Conservation (phyloP, 2,888 invertebrate genomes). For the Phaonia tiefii region DNA sequence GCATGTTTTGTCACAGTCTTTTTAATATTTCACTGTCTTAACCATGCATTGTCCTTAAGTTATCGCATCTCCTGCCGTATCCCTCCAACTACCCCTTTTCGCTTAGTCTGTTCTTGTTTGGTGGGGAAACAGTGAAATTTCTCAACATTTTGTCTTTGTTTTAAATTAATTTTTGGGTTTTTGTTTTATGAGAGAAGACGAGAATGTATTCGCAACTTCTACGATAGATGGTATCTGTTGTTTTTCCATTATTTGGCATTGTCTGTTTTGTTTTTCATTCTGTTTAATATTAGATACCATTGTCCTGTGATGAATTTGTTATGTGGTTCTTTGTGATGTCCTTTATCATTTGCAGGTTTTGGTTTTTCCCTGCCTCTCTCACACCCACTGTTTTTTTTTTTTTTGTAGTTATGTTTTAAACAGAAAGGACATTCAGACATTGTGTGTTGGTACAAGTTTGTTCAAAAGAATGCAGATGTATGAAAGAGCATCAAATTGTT, state of each 20-base stretch:
- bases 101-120: neutral
- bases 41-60: neutral
- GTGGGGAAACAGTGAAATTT: neutral
- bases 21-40: slow-evolving; percentile 9
- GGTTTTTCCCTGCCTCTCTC: neutral
- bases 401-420: neutral
- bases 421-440: no score
- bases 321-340: slow-evolving; percentile 18
- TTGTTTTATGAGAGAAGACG: neutral
- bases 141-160: slow-evolving; percentile 18
- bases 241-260: neutral
- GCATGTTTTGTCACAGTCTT: neutral
- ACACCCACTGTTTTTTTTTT: neutral
- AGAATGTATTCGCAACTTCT: neutral
- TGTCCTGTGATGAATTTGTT: slow-evolving; percentile 25
- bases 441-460: no score
- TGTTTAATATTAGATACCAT: neutral
- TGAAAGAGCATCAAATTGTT: neutral
- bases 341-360: slow-evolving; percentile 37
- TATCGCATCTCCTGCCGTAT: neutral
- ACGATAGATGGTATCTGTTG: neutral
- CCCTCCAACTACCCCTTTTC: no score
- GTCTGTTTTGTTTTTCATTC: neutral
- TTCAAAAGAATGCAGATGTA: no score
- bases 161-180: slow-evolving; percentile 5